Evolutionary conservation across 92 coral and sea anemone genomes (phyloP).

Genomic region (Ricordea florida): DNA sequence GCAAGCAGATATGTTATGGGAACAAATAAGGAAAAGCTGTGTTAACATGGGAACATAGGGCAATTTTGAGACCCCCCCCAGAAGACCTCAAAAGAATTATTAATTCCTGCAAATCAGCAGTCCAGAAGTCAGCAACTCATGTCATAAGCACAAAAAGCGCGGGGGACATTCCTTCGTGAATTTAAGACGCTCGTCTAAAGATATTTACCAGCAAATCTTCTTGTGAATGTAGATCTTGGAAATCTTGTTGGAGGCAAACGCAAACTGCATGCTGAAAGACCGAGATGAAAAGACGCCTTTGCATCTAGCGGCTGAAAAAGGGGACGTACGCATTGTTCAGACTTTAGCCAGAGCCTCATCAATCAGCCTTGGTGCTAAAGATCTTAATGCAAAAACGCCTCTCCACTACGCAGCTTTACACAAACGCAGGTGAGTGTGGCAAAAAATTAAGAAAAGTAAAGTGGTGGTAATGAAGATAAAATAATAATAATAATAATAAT

Average conservation of each 20-base stretch:
- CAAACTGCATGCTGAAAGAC: constrained; percentile 67
- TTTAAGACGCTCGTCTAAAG: too few relatives aligned
- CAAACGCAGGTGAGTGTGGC: constrained; percentile 48
- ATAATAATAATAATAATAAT: background rate
- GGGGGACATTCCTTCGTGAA: too few relatives aligned
- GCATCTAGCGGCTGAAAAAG: constrained; percentile 72
- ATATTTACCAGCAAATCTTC: too few relatives aligned
- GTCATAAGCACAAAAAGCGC: too few relatives aligned
- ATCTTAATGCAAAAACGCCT: constrained; percentile 57
- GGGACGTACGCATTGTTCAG: constrained; percentile 59
- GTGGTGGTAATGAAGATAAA: background rate
- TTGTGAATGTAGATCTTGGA: constrained; percentile 40
- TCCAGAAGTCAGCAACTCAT: too few relatives aligned
- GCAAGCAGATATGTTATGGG: too few relatives aligned
- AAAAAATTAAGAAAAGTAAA: background rate
- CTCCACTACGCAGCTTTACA: constrained; percentile 76
- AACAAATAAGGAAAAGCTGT: too few relatives aligned
- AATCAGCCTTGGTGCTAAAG: constrained; percentile 54
- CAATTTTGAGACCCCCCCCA: too few relatives aligned
- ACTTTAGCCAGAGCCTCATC: constrained; percentile 51
- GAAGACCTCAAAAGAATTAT: too few relatives aligned
- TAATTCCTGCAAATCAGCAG: too few relatives aligned
- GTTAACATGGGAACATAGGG: too few relatives aligned
- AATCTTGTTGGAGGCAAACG: constrained; percentile 51
- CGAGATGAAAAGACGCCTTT: constrained; percentile 62